phyloP scores from a whole-genome alignment of 1,140 invertebrate species.

The Magallana gigas region DNA sequence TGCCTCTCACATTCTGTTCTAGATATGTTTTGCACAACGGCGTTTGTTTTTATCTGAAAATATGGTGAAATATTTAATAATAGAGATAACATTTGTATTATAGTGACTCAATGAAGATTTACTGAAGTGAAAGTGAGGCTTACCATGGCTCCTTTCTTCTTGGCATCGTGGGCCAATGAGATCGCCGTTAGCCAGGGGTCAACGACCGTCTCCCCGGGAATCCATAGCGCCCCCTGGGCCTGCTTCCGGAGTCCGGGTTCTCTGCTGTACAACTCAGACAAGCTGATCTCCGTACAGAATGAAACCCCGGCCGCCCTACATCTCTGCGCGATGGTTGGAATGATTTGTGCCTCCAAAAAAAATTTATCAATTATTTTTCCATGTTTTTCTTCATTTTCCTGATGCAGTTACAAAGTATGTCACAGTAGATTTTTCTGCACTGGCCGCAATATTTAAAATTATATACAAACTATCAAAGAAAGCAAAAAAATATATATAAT shows the following conservation, averaged over 20 bases:
- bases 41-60: not conserved
- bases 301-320: conserved; percentile 45
- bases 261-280: conserved; percentile 58
- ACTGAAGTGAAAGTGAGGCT: no score
- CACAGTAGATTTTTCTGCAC: no score
- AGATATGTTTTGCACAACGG: not conserved
- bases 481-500: no score
- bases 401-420: no score
- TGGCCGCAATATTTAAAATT: no score
- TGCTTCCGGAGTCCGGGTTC: conserved; percentile 61
- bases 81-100: not conserved
- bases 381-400: no score
- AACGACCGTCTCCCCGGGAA: conserved; percentile 66
- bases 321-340: conserved; percentile 42
- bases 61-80: not conserved
- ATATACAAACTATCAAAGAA: no score
- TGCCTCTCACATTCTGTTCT: not conserved
- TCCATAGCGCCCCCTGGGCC: conserved; percentile 64
- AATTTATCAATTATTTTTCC: not conserved
- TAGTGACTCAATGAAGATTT: no score
- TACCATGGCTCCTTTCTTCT: conserved; percentile 63
- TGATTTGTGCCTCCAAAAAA: conserved; percentile 48
- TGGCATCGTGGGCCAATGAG: conserved; percentile 63
- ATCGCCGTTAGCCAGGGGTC: conserved; percentile 68
- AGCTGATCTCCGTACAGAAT: conserved; percentile 49